These are phyloP conservation scores for Lasioglossum baleicum DNA, from an alignment of 1,140 invertebrate genomes.

Conservation along the genomic window DNA sequence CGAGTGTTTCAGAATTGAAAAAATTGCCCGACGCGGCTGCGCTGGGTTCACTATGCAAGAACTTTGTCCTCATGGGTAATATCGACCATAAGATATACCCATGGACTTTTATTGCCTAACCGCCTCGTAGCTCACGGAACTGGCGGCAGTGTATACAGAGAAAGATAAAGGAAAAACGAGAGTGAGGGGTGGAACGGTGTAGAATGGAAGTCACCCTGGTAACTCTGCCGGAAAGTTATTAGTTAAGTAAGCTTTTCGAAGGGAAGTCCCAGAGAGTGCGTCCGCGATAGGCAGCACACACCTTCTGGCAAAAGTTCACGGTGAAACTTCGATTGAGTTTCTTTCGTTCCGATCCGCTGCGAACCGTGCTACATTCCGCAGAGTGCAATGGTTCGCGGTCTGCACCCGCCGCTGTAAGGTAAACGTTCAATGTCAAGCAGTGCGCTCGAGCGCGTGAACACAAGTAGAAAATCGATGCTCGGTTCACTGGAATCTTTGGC, in stretches of 20 bases:
- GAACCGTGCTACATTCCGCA: not conserved
- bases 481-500: not conserved
- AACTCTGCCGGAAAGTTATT: constrained; percentile 13
- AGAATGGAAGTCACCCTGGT: not conserved
- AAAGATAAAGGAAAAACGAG: not conserved
- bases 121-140: not conserved
- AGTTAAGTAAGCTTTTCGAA: not conserved
- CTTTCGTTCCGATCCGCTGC: not conserved
- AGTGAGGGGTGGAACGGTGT: too few relatives aligned
- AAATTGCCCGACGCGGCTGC: not conserved
- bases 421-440: constrained; percentile 5
- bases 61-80: not conserved
- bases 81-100: not conserved
- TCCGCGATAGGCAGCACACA: not conserved
- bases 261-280: not conserved
- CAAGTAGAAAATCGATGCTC: not conserved
- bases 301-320: not conserved
- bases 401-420: not conserved
- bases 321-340: constrained; percentile 11
- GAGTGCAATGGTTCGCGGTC: constrained; percentile 10
- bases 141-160: not conserved
- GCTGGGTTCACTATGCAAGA: not conserved
- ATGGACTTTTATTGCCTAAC: not conserved
- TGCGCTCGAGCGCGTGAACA: not conserved
- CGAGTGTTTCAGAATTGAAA: not conserved